These are phyloP conservation scores for Neotoxoptera formosana DNA, from an alignment of 1,140 invertebrate species.

Conservation along the genomic window DNA sequence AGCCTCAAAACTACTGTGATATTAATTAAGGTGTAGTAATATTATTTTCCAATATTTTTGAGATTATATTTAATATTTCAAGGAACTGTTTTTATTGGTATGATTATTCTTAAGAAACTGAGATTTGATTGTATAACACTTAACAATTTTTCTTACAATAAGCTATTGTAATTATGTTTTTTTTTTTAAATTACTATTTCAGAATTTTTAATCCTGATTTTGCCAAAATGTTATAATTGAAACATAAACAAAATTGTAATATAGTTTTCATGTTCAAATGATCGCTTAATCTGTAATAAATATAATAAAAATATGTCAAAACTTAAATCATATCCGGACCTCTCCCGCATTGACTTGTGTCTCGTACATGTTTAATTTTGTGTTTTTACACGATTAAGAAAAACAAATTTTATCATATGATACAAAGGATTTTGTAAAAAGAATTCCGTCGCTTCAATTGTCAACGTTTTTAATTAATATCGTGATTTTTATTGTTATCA, in stretches of 20 bases:
- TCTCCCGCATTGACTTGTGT: too few relatives aligned
- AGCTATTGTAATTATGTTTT: conserved; percentile 23
- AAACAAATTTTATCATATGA: too few relatives aligned
- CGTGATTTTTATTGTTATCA: too few relatives aligned
- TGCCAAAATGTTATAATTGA: conserved; percentile 11
- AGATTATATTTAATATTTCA: neutral
- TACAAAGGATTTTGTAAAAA: too few relatives aligned
- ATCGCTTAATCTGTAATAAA: conserved; percentile 1
- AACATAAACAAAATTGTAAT: neutral
- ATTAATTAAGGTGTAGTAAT: conserved; percentile 52
- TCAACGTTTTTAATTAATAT: too few relatives aligned
- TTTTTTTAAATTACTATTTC: neutral
- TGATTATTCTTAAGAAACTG: neutral
- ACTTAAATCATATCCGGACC: neutral
- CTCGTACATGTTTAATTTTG: too few relatives aligned
- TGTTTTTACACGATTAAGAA: too few relatives aligned
- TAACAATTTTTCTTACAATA: conserved; percentile 11
- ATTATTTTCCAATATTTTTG: neutral
- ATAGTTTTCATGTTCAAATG: neutral
- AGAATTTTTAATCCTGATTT: neutral
- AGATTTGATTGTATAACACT: conserved; percentile 12
- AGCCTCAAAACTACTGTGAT: conserved; percentile 45
- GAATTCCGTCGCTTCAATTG: too few relatives aligned
- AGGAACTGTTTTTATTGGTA: neutral
- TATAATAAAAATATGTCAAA: neutral